Conservation (phyloP, 2,888 invertebrate genomes). For the Drosophila percnosoma region DNA sequence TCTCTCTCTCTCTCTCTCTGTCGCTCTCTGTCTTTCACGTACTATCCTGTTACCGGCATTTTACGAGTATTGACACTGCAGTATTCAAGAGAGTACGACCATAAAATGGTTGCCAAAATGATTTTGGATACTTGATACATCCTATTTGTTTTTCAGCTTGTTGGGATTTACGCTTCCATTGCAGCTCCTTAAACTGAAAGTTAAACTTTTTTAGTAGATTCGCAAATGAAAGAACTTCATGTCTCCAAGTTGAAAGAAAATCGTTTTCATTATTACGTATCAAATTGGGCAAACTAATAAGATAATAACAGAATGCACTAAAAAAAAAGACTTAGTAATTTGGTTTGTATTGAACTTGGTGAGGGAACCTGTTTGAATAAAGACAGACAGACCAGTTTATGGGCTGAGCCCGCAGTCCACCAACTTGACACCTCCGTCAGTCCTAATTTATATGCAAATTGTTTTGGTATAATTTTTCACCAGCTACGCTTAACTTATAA, state of each 20-base stretch:
- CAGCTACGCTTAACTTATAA: conserved; percentile 48
- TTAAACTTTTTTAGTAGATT: conserved; percentile 1
- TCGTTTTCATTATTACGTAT: neutral
- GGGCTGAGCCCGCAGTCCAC: conserved; percentile 15
- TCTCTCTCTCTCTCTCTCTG: neutral
- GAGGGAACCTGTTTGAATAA: conserved; percentile 4
- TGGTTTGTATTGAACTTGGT: conserved; percentile 4
- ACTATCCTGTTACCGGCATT: conserved; percentile 20
- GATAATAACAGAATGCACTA: neutral
- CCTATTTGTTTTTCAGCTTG: conserved; percentile 22
- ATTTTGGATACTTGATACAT: conserved; percentile 26
- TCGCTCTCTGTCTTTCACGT: neutral
- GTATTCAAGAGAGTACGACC: conserved; percentile 6
- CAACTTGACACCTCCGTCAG: conserved; percentile 64
- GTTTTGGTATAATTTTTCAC: conserved; percentile 61
- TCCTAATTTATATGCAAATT: conserved; percentile 78
- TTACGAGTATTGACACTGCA: conserved; percentile 41
- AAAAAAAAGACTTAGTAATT: neutral
- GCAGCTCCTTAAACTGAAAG: conserved; percentile 15
- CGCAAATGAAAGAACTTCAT: neutral
- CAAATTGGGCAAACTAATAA: neutral
- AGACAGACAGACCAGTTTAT: neutral
- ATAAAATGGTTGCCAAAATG: conserved; percentile 33
- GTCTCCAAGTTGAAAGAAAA: neutral
- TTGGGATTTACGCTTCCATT: neutral